Evolutionary conservation across 2,113 vertebrate genomes (phyloP), one percentile per base, ranked within the genome.

Genomic region (Heloderma charlesbogerti): DNA sequence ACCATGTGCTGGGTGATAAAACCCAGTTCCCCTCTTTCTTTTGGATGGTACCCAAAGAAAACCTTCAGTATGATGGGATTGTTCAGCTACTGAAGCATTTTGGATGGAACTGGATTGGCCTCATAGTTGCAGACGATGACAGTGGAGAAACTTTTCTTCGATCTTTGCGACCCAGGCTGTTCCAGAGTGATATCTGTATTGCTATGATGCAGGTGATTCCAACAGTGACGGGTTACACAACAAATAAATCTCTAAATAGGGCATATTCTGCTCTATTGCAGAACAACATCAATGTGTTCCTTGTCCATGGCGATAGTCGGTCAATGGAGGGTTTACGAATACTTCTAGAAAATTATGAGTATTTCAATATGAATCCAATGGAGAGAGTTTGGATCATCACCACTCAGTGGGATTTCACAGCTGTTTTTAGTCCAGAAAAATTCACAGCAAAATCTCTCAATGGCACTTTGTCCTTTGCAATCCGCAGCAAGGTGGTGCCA

Each of bases 151-250:
- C 4, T 1, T 69, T 69, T 6, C 67, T 69, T 25, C 27, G 67
- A 25, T 29, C 25, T 31, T 3, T 69, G 3, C 29, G 27, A 29
- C 67, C 67, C 2, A 69, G 67, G 8, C 27, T 69, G 25, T 27
- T 69, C 27, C 67, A 69, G 4, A 69, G 8, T 27, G 29, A 69
- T 4, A 27, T 72, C 15, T 72, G 71, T n/a, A 12, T 72, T 15
- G 71, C 71, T n/a, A n/a, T n/a, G 12, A 72, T 1, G 12, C 4
- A 72, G 12, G 15, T n/a, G 25, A n/a, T 72, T 3, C 31, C 71
- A 72, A 9, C 0, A n/a, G 1, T 34, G 25, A 31, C 27, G 6
- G 10, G n/a, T n/a, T n/a, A n/a, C n/a, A n/a, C n/a, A n/a, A n/a
- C n/a, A n/a, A n/a, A n/a, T n/a, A n/a, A n/a, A n/a, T n/a, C n/a